These are phyloP conservation scores for Heterotis niloticus DNA, from an alignment of 2,113 vertebrate species.

Conservation along the genomic window DNA sequence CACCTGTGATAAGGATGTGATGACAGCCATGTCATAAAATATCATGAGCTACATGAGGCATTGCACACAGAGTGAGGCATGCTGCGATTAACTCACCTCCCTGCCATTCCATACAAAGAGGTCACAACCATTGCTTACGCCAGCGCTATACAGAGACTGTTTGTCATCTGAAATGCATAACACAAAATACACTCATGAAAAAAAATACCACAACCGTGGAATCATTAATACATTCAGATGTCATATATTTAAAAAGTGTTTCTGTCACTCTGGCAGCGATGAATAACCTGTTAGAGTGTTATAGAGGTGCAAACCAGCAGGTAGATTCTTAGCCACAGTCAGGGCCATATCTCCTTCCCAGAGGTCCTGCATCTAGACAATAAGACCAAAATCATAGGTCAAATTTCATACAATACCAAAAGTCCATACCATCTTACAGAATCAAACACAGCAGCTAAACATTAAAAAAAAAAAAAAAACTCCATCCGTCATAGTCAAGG, in stretches of 20 bases:
- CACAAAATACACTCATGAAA: conserved; percentile 1
- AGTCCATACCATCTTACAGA: no score
- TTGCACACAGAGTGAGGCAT: not conserved
- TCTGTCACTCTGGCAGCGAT: conserved; percentile 10
- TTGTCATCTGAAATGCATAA: conserved; percentile 69
- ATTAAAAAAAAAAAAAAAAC: no score
- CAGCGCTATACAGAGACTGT: conserved; percentile 64
- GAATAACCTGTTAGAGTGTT: conserved; percentile 73
- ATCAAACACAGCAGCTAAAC: no score
- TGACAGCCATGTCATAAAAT: not conserved
- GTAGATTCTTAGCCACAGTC: conserved; percentile 76
- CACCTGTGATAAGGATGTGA: conserved; percentile 63
- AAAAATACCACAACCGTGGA: not conserved
- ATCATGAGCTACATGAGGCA: no score
- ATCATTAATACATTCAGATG: not conserved
- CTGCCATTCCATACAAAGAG: conserved; percentile 91
- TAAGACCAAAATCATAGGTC: not conserved
- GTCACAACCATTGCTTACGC: conserved; percentile 70
- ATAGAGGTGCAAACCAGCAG: conserved; percentile 88
- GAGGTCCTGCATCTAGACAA: conserved; percentile 63
- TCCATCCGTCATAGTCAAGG: no score
- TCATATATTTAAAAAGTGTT: not conserved
- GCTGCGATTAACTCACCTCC: conserved; percentile 67
- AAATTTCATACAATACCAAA: conserved; percentile 11
- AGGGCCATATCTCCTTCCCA: conserved; percentile 89